These are phyloP conservation scores for Pachypsylla venusta DNA, from an alignment of 1,140 invertebrate genomes.

Conservation along the genomic window DNA sequence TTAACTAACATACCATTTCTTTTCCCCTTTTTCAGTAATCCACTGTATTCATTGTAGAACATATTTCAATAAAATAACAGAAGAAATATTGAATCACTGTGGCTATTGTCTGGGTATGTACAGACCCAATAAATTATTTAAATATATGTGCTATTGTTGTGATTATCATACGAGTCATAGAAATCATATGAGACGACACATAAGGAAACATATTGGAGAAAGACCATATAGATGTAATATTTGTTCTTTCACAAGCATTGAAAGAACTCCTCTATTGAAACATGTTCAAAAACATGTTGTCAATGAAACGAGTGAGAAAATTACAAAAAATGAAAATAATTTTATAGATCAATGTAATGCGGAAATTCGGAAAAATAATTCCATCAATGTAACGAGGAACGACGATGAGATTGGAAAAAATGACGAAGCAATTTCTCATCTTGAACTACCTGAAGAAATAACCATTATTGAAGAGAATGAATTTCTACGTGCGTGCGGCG, in stretches of 20 bases:
- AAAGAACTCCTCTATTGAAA: neutral
- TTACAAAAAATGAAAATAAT: too few species aligned
- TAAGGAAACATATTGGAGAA: neutral
- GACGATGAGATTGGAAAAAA: neutral
- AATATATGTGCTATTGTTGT: neutral
- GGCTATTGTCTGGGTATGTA: neutral
- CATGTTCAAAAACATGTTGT: neutral
- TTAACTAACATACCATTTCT: too few species aligned
- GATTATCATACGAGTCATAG: neutral
- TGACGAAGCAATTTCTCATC: neutral
- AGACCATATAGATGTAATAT: neutral
- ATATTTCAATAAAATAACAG: neutral
- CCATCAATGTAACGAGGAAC: too few species aligned
- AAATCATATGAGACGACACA: neutral
- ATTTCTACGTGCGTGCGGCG: too few species aligned
- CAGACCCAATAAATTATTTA: neutral
- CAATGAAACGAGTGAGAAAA: too few species aligned
- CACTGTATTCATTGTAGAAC: neutral
- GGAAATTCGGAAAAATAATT: too few species aligned
- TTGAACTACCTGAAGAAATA: too few species aligned
- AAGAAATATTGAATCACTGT: neutral
- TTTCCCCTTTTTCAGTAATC: neutral
- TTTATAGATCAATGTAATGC: too few species aligned
- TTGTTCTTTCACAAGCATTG: neutral
- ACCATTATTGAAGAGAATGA: too few species aligned